A percentile compares a stretch with the other conserved stretches of the same genome.
These are phyloP conservation scores for Drosophila stalkeri DNA, from an alignment of 2,888 invertebrate species.

Conservation along the genomic window DNA sequence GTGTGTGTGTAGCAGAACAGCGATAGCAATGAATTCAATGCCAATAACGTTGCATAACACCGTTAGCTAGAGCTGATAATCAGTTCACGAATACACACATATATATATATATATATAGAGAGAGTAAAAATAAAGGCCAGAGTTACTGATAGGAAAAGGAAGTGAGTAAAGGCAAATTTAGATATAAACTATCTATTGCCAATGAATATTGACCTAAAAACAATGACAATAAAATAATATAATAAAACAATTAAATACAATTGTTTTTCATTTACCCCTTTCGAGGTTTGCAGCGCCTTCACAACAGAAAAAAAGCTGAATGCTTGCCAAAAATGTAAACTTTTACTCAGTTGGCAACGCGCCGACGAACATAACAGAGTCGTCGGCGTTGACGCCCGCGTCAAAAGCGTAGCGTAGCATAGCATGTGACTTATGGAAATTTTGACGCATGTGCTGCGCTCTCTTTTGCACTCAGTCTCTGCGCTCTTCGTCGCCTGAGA, in stretches of 20 bases:
- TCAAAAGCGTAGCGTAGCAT: constrained; percentile 58
- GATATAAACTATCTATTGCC: constrained; percentile 14
- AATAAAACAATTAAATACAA: constrained; percentile 31
- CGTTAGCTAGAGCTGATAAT: constrained; percentile 35
- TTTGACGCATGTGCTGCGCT: constrained; percentile 56
- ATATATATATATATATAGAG: neutral
- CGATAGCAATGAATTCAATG: constrained; percentile 50
- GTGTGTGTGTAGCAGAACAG: constrained; percentile 1
- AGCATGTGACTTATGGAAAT: constrained; percentile 71
- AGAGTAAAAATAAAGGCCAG: constrained; percentile 5
- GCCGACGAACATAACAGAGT: constrained; percentile 35
- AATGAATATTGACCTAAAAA: constrained; percentile 36
- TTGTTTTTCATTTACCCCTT: constrained; percentile 80
- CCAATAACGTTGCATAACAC: constrained; percentile 56
- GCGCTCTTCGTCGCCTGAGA: constrained; percentile 1
- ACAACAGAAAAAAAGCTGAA: constrained; percentile 12
- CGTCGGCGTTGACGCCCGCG: constrained; percentile 46
- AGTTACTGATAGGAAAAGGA: constrained; percentile 21
- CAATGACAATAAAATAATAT: neutral
- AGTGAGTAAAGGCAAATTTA: constrained; percentile 11
- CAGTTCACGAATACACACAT: neutral
- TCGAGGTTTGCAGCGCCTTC: constrained; percentile 66
- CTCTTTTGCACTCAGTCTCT: neutral
- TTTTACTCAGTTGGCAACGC: constrained; percentile 63
- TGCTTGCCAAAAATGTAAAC: constrained; percentile 61